Evolutionary conservation across 2,888 invertebrate species (phyloP).

Genomic region (Sepioteuthis lessoniana): DNA sequence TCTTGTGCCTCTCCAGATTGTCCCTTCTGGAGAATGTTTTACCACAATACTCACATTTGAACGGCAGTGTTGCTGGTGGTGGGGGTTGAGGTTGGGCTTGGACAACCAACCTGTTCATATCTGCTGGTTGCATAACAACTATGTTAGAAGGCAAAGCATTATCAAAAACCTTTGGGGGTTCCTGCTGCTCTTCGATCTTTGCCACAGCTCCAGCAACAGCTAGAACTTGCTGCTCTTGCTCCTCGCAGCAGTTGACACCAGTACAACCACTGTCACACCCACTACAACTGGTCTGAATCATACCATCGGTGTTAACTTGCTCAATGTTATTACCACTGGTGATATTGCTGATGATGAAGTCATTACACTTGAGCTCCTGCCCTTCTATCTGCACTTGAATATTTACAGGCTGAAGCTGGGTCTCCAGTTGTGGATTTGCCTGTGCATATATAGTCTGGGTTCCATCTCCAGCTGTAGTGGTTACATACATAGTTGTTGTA

Average conservation of each 20-base stretch:
- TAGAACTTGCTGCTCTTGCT: not conserved
- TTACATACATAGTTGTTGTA: conserved; percentile 39
- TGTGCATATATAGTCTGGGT: conserved; percentile 25
- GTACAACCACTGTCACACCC: not conserved
- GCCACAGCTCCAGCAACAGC: not conserved
- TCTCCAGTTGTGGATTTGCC: not conserved
- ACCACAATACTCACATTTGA: conserved; percentile 35
- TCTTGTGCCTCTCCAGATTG: conserved; percentile 43
- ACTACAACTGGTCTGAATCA: not conserved
- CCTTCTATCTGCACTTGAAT: conserved; percentile 41
- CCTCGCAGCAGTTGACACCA: not conserved
- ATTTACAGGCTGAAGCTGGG: conserved; percentile 4
- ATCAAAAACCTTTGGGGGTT: not conserved
- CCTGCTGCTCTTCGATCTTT: not conserved
- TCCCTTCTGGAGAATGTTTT: conserved; percentile 10
- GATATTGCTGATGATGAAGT: conserved; percentile 40
- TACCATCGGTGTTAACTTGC: not conserved
- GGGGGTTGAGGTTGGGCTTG: not conserved
- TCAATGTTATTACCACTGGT: conserved; percentile 24
- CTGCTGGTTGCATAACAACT: not conserved
- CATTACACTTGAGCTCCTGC: conserved; percentile 35
- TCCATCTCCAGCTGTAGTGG: conserved; percentile 35
- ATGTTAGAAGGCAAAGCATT: not conserved
- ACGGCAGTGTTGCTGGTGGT: not conserved
- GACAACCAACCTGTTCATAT: not conserved